These are phyloP conservation scores for Atractosteus spatula DNA, from an alignment of 2,113 vertebrate species.

Conservation along the genomic window DNA sequence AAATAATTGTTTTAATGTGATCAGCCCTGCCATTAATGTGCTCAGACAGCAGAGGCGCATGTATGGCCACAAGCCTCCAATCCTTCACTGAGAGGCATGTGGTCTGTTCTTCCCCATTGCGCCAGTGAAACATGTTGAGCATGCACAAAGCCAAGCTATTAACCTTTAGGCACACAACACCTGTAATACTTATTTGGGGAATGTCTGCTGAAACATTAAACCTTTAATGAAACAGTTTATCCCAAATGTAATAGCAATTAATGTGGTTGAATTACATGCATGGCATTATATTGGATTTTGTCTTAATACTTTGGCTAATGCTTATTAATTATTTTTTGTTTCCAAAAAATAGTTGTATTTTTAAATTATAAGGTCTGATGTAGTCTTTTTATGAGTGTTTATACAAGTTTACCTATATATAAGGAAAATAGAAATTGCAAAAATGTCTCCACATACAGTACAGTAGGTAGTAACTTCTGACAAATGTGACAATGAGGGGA, in stretches of 20 bases:
- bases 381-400: not conserved
- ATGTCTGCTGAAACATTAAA: not conserved
- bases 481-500: too few relatives aligned
- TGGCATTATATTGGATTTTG: not conserved
- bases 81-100: conserved; percentile 39
- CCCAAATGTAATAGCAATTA: conserved; percentile 4
- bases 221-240: conserved; percentile 29
- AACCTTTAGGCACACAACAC: not conserved
- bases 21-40: conserved; percentile 7
- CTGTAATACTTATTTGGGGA: conserved; percentile 1
- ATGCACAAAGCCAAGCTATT: not conserved
- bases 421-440: not conserved
- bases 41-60: conserved; percentile 44
- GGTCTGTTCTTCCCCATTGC: conserved; percentile 1
- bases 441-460: too few relatives aligned
- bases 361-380: too few relatives aligned
- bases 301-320: not conserved
- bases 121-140: conserved; percentile 30
- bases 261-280: conserved; percentile 8
- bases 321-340: too few relatives aligned
- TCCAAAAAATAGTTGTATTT: too few relatives aligned
- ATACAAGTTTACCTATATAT: not conserved
- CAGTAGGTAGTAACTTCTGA: too few relatives aligned
- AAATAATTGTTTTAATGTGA: too few relatives aligned
- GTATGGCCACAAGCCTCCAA: conserved; percentile 49